Conservation (phyloP, 92 coral and sea anemone genomes). For the Parazoanthus atlanticus region DNA sequence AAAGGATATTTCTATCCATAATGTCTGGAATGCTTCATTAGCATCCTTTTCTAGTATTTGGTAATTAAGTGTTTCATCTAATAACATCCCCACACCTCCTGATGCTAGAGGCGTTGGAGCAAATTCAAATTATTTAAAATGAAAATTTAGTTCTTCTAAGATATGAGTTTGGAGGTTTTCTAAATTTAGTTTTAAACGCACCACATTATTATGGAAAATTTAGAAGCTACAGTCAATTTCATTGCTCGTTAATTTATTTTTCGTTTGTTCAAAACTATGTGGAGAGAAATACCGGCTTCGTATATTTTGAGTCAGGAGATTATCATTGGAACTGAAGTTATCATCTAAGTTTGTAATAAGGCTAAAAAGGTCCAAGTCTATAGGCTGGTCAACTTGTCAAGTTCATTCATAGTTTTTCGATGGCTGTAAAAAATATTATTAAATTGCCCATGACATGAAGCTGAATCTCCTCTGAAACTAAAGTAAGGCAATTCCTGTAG, state of each 20-base stretch:
- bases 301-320: not conserved
- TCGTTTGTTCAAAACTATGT: not conserved
- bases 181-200: conserved; percentile 12
- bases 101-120: conserved; percentile 32
- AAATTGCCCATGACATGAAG: conserved; percentile 27
- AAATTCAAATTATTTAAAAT: conserved; percentile 36
- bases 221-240: conserved; percentile 1
- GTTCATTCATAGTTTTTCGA: conserved; percentile 31
- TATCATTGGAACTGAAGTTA: conserved; percentile 1
- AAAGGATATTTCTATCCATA: conserved; percentile 33
- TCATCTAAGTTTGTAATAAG: conserved; percentile 24
- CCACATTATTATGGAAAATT: conserved; percentile 22
- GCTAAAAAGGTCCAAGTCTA: conserved; percentile 37
- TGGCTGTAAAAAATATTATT: conserved; percentile 24
- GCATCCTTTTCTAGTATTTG: conserved; percentile 9
- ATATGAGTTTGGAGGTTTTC: conserved; percentile 34
- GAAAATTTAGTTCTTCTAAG: conserved; percentile 19
- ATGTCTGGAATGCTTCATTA: conserved; percentile 8
- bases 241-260: not conserved
- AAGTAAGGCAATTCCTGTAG: conserved; percentile 37
- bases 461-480: conserved; percentile 40
- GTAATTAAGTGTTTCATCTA: conserved; percentile 22
- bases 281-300: not conserved
- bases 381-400: conserved; percentile 45
- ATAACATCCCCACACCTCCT: conserved; percentile 29